phyloP scores from a whole-genome alignment of 2,797 vertebrate species.

The Antrozous pallidus region DNA sequence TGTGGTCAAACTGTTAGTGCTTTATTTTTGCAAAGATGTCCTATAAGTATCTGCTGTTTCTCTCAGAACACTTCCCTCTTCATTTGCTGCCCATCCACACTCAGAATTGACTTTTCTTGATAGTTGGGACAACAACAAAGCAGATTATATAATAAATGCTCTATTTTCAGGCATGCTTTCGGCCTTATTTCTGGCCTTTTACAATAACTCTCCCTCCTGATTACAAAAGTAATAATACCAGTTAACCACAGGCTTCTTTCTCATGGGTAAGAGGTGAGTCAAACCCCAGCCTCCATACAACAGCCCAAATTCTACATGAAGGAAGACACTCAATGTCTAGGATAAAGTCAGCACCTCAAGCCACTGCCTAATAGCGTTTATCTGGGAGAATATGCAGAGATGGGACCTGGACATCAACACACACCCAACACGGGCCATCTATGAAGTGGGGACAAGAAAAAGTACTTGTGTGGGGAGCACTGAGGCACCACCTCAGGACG shows the following conservation, averaged over 20 bases:
- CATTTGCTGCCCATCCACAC: neutral
- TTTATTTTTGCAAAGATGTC: neutral
- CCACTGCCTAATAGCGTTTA: neutral
- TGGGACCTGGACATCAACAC: neutral
- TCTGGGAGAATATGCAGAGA: neutral
- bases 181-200: neutral
- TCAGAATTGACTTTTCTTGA: neutral
- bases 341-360: neutral
- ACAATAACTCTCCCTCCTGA: neutral
- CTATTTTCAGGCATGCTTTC: neutral
- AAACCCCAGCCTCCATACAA: neutral
- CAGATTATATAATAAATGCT: neutral
- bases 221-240: neutral
- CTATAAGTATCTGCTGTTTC: neutral
- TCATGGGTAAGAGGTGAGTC: neutral
- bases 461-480: rapidly evolving
- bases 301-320: neutral
- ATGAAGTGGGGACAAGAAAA: neutral
- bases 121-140: neutral
- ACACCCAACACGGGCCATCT: rapidly evolving
- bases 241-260: neutral
- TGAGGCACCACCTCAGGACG: neutral
- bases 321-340: neutral
- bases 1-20: neutral
- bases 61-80: neutral